Percentiles rank a stretch among this genome's conserved stretches.
Conservation (phyloP, 2,113 vertebrate species). For the Perognathus longimembris region DNA sequence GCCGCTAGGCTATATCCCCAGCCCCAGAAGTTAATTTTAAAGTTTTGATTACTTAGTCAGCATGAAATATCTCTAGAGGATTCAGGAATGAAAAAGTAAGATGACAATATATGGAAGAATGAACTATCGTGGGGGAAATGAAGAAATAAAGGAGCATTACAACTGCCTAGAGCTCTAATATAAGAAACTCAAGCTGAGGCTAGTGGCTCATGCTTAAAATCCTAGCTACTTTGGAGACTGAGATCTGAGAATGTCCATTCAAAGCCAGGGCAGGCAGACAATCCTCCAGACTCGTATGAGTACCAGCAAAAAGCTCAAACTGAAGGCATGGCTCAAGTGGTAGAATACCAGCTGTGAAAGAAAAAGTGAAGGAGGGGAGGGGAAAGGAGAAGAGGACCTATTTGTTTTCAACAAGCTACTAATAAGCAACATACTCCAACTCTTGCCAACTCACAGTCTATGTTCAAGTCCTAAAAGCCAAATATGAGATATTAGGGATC, state of each 20-base stretch:
- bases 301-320: too few species aligned
- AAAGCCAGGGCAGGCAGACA: too few species aligned
- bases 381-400: neutral
- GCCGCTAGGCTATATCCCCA: too few species aligned
- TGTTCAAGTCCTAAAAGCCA: neutral
- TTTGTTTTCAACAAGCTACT: constrained; percentile 39
- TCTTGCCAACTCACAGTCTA: constrained; percentile 29
- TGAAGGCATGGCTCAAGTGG: too few species aligned
- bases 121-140: neutral
- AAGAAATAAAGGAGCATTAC: neutral
- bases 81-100: neutral
- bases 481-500: neutral
- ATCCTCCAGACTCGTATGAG: too few species aligned
- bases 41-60: neutral
- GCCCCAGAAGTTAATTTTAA: constrained; percentile 17
- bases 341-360: too few species aligned
- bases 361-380: too few species aligned
- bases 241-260: too few species aligned
- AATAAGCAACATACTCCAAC: constrained; percentile 4
- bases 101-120: neutral
- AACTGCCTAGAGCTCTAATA: neutral
- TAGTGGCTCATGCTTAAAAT: too few species aligned
- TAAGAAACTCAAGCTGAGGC: neutral
- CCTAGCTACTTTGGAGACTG: too few species aligned
- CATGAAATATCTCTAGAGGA: neutral